These are phyloP conservation scores for Catostomus latipinnis DNA, from an alignment of 2,797 vertebrate genomes.

Conservation along the genomic window DNA sequence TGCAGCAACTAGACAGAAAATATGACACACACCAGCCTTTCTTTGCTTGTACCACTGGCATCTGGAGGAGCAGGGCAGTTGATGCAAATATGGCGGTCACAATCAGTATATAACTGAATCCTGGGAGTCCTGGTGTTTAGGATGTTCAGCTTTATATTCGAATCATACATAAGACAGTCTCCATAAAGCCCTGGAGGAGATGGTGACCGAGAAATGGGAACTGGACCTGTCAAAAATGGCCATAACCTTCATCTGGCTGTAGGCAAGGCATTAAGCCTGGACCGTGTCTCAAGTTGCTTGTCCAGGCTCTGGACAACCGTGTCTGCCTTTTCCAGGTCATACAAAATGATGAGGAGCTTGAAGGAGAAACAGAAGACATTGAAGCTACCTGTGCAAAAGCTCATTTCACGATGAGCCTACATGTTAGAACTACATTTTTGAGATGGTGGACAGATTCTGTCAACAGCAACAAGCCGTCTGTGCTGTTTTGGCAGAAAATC, in stretches of 20 bases:
- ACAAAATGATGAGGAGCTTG: too few species aligned
- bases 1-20: conserved; percentile 1
- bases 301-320: too few species aligned
- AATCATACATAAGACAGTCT: neutral
- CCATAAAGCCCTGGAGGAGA: neutral
- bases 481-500: neutral
- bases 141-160: too few species aligned
- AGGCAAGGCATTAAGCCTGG: too few species aligned
- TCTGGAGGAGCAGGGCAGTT: too few species aligned
- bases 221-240: neutral
- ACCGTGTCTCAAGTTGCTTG: too few species aligned
- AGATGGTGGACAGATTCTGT: neutral
- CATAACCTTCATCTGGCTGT: neutral
- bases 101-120: too few species aligned
- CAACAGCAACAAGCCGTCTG: neutral
- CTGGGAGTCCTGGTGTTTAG: too few species aligned
- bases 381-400: neutral
- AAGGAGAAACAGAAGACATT: too few species aligned
- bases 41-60: too few species aligned
- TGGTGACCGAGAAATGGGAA: neutral
- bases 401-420: neutral
- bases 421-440: neutral
- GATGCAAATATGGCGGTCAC: too few species aligned
- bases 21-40: neutral
- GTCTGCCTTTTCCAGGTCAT: neutral